Percentiles rank a stretch among this genome's conserved stretches.
Evolutionary conservation across 2,888 invertebrate genomes (phyloP).

Genomic region (Graphium colonna): DNA sequence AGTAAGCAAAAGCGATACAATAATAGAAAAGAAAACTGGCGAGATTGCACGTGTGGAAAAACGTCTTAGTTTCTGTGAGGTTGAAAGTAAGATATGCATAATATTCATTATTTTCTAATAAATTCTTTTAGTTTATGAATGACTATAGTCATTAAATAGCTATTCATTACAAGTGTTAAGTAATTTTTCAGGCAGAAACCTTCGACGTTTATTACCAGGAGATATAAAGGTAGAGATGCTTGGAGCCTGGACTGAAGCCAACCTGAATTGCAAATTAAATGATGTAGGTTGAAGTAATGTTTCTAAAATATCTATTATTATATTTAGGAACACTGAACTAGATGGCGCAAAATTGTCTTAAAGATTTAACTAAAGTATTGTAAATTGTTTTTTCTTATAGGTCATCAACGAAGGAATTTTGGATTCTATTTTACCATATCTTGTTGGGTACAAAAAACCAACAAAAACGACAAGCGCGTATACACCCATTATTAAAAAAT

Average conservation of each 20-base stretch:
- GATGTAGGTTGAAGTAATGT: conserved; percentile 56
- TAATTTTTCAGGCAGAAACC: conserved; percentile 43
- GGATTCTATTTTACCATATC: conserved; percentile 90
- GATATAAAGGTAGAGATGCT: conserved; percentile 70
- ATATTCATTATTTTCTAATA: background rate
- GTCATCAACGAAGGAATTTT: conserved; percentile 90
- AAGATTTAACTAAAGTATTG: conserved; percentile 35
- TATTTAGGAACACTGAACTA: conserved; percentile 32
- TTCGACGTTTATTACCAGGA: conserved; percentile 46
- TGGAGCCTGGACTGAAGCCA: conserved; percentile 73
- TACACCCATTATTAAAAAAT: conserved; percentile 78
- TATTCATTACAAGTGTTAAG: too few species aligned
- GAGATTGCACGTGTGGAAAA: conserved; percentile 48
- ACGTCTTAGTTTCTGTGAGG: conserved; percentile 61
- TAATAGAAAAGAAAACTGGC: conserved; percentile 46
- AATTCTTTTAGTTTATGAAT: background rate
- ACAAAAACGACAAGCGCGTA: conserved; percentile 74
- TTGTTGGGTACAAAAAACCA: conserved; percentile 80
- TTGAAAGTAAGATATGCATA: conserved; percentile 57
- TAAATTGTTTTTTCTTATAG: conserved; percentile 62
- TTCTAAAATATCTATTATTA: background rate
- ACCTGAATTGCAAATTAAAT: conserved; percentile 72
- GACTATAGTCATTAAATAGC: too few species aligned
- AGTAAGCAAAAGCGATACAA: conserved; percentile 62
- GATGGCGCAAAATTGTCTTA: conserved; percentile 48